Base-by-base conservation (phyloP, 2,797 vertebrate genomes). In the Sciaenops ocellatus region DNA sequence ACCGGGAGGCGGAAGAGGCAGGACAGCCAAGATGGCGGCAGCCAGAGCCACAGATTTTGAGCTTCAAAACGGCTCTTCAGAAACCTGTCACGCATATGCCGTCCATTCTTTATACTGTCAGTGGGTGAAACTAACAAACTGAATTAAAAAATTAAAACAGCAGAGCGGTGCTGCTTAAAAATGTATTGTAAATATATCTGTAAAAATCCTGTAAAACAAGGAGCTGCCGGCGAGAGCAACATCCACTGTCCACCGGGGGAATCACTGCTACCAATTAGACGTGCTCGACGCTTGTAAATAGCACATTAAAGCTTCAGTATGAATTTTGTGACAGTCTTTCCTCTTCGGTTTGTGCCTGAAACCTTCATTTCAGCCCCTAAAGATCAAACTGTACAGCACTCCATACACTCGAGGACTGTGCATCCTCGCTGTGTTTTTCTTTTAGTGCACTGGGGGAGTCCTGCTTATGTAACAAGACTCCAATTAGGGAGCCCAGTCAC, bases 401-500 rank as follows among this genome's bases (percentile, higher is more conserved):
- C 4, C 28, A 56, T n/a, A 63, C 82, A 75, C 80, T 82, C 18
- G 50, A 50, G 47, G 52, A 50, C 66, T 5, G 62, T 44, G 46
- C 71, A 83, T 55, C 65, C 50, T 47, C 34, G 0, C 64, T 56
- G 38, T 76, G 68, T 70, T 80, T 70, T 77, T 51, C 80, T 79
- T 59, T 61, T 59, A 83, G 78, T 79, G 79, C 80, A 75, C 57
- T 17, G 62, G 77, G 78, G 48, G 80, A 74, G 83, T 77, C 80
- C 72, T 1, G 62, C 66, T 89, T 88, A 89, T 76, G 82, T 87
- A 86, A 91, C 28, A 13, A 44, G 6, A 38, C n/a, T 46, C 90
- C 76, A 89, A 85, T 92, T 90, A 87, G 76, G 70, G 79, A 84
- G 79, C 66, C 47, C 63, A 78, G 85, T 89, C 80, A 82, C 77